Conservation (phyloP, 2,888 invertebrate genomes). For the Drosophila merina region DNA sequence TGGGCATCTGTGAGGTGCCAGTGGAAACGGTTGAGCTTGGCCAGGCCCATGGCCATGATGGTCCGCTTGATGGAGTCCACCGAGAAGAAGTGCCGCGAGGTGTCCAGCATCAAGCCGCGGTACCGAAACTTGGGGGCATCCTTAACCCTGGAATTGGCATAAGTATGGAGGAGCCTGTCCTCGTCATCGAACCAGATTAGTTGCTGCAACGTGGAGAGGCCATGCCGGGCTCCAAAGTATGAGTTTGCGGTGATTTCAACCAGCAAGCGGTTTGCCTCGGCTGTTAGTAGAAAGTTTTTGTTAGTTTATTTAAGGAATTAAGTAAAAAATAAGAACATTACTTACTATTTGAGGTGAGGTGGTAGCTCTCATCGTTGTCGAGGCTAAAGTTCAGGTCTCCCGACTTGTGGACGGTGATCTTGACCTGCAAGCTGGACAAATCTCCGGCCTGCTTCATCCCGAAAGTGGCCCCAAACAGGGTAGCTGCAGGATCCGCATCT, state of each 20-base stretch:
- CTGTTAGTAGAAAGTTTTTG: conserved; percentile 49
- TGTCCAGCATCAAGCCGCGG: conserved; percentile 95
- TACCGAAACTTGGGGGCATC: conserved; percentile 92
- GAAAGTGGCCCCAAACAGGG: conserved; percentile 65
- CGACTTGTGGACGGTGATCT: conserved; percentile 86
- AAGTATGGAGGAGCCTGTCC: conserved; percentile 86
- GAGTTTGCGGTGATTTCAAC: conserved; percentile 88
- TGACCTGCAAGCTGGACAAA: conserved; percentile 80
- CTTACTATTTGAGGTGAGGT: conserved; percentile 86
- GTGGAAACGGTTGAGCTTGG: conserved; percentile 96
- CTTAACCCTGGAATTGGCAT: conserved; percentile 88
- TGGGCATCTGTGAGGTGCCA: conserved; percentile 97
- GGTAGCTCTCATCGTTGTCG: conserved; percentile 91
- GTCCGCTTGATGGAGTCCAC: conserved; percentile 89
- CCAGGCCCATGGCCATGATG: conserved; percentile 94
- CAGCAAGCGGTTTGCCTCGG: conserved; percentile 83
- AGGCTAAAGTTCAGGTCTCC: conserved; percentile 86
- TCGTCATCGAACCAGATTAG: conserved; percentile 92
- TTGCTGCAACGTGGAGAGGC: conserved; percentile 91
- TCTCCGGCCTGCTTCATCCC: conserved; percentile 70
- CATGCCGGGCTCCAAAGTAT: conserved; percentile 92
- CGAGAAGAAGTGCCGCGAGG: conserved; percentile 94
- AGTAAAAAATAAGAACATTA: background rate
- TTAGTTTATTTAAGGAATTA: background rate
- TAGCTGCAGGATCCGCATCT: conserved; percentile 42